Percentiles rank a stretch among this genome's conserved stretches.
Conservation (phyloP, 2,888 invertebrate species). For the Xestia c-nigrum region DNA sequence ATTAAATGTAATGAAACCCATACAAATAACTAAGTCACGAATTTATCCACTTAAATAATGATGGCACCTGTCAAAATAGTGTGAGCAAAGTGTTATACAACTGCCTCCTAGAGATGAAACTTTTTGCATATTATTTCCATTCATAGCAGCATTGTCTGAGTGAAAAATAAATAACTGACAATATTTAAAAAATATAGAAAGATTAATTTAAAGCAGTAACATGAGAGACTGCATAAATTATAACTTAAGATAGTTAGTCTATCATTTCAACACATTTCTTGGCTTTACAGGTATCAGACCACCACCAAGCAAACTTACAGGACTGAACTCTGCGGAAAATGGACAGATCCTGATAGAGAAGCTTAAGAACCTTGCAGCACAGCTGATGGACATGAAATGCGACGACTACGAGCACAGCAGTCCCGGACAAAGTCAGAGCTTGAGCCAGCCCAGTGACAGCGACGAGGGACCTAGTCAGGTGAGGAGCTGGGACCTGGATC, state of each 20-base stretch:
- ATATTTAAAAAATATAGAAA: background rate
- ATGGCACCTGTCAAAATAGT: constrained; percentile 20
- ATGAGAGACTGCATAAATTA: background rate
- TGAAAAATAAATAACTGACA: background rate
- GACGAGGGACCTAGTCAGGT: constrained; percentile 36
- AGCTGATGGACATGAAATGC: constrained; percentile 75
- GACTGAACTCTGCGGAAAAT: constrained; percentile 80
- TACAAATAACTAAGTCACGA: background rate
- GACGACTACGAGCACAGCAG: constrained; percentile 50
- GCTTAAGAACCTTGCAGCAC: constrained; percentile 82
- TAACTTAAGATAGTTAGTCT: background rate
- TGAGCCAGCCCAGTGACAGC: constrained; percentile 49
- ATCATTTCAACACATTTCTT: background rate
- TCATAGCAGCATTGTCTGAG: background rate
- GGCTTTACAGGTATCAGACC: constrained; percentile 70
- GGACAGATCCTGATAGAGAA: constrained; percentile 84
- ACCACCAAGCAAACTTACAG: constrained; percentile 83
- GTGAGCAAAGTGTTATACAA: constrained; percentile 4
- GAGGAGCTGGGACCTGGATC: background rate
- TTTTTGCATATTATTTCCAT: background rate
- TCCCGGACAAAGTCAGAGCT: constrained; percentile 68
- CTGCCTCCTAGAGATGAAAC: background rate
- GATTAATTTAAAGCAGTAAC: background rate
- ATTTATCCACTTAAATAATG: background rate
- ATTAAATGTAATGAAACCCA: background rate